Evolutionary conservation across 2,888 invertebrate species (phyloP).

Genomic region (Tenthredo scrophulariae): DNA sequence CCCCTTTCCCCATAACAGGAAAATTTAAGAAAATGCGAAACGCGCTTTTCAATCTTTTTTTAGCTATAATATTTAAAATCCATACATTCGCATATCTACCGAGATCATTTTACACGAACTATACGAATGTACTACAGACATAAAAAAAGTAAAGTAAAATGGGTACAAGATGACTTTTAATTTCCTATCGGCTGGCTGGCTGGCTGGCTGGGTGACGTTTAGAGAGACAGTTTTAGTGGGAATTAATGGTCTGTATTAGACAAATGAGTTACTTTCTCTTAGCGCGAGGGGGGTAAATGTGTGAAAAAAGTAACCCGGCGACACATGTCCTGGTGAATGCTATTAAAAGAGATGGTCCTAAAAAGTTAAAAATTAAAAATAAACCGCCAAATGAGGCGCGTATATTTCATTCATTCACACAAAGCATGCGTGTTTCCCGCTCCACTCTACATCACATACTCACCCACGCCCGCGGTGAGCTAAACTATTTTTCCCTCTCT

Average conservation of each 20-base stretch:
- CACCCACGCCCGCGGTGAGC: background rate
- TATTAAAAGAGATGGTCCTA: slow-evolving; percentile 38
- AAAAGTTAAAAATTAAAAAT: slow-evolving; percentile 51
- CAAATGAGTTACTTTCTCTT: slow-evolving; percentile 59
- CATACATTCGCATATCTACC: background rate
- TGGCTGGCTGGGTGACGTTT: slow-evolving; percentile 46
- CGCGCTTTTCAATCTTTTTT: too few species aligned
- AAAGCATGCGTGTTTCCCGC: background rate
- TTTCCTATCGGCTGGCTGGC: slow-evolving; percentile 50
- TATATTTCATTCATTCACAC: slow-evolving; percentile 51
- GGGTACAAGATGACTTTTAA: slow-evolving; percentile 55
- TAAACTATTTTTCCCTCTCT: background rate
- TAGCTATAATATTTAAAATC: background rate
- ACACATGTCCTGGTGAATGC: slow-evolving; percentile 44
- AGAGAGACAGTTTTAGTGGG: slow-evolving; percentile 57
- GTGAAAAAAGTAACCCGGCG: background rate
- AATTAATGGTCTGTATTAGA: slow-evolving; percentile 64
- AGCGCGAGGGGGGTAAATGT: background rate
- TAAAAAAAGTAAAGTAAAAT: background rate
- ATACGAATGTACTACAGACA: too few species aligned
- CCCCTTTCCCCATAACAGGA: too few species aligned
- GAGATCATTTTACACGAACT: background rate
- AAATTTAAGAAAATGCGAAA: background rate
- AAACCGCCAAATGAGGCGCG: slow-evolving; percentile 42
- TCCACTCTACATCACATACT: background rate